phyloP scores from a whole-genome alignment of 2,888 invertebrate genomes.

The Pelosia muscerda region DNA sequence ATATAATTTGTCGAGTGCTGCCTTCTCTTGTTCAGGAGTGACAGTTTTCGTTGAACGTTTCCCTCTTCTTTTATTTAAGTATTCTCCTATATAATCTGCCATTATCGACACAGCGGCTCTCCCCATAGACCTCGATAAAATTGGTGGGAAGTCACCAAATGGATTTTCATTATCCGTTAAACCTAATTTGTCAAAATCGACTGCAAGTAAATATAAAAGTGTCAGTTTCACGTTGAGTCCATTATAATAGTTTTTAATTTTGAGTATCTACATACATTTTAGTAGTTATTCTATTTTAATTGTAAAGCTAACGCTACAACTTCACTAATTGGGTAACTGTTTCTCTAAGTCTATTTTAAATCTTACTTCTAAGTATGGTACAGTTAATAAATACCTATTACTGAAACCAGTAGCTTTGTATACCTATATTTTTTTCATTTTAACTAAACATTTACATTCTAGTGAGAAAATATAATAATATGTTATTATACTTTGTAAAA shows the following conservation, averaged over 20 bases:
- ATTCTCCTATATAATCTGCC: slow-evolving; percentile 91
- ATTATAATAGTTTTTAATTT: slow-evolving; percentile 29
- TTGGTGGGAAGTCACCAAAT: slow-evolving; percentile 92
- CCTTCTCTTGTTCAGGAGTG: slow-evolving; percentile 71
- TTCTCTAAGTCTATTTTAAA: slow-evolving; percentile 22
- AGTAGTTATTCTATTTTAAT: slow-evolving; percentile 18
- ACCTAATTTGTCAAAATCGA: slow-evolving; percentile 94
- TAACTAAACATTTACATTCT: background rate
- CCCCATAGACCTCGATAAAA: slow-evolving; percentile 92
- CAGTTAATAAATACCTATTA: slow-evolving; percentile 23
- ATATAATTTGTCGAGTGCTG: slow-evolving; percentile 86
- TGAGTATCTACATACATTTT: slow-evolving; percentile 15
- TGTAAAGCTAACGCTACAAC: slow-evolving; percentile 28
- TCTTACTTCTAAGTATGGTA: slow-evolving; percentile 20
- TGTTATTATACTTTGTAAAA: too few relatives aligned
- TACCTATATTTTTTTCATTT: background rate
- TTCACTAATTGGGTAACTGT: slow-evolving; percentile 32
- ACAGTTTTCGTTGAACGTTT: slow-evolving; percentile 72
- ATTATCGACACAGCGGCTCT: slow-evolving; percentile 90
- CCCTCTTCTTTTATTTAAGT: slow-evolving; percentile 88
- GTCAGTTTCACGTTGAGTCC: slow-evolving; percentile 13
- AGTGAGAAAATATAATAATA: background rate
- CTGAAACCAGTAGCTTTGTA: background rate
- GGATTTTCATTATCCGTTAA: slow-evolving; percentile 96
- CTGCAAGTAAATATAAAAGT: slow-evolving; percentile 77